Evolutionary conservation across 2,113 vertebrate species (phyloP).

Genomic region (Alethe castanea): DNA sequence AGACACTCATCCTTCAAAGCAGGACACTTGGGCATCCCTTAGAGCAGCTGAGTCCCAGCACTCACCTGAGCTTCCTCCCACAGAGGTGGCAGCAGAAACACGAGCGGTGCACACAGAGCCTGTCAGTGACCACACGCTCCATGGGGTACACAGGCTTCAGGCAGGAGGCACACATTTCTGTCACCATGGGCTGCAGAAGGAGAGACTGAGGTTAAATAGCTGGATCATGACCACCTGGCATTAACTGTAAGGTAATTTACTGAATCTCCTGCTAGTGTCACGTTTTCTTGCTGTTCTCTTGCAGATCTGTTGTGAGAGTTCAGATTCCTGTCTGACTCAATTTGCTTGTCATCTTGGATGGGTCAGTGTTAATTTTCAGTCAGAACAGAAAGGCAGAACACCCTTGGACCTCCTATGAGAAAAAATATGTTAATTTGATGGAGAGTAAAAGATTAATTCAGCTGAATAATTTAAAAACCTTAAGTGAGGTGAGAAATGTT

Average conservation of each 20-base stretch:
- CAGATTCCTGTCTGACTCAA: neutral
- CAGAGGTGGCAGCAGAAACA: slow-evolving; percentile 86
- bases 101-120: slow-evolving; percentile 73
- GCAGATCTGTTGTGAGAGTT: neutral
- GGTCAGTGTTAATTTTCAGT: neutral
- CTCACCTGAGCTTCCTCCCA: slow-evolving; percentile 83
- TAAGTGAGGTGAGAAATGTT: neutral
- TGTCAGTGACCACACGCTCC: slow-evolving; percentile 76
- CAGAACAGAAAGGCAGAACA: neutral
- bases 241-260: neutral
- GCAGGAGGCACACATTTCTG: slow-evolving; percentile 77
- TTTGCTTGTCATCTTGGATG: neutral
- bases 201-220: neutral
- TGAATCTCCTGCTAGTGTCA: neutral
- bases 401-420: neutral
- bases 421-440: neutral
- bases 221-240: neutral
- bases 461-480: neutral
- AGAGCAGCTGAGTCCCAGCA: neutral
- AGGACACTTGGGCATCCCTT: neutral
- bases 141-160: slow-evolving; percentile 75
- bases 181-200: slow-evolving; percentile 44
- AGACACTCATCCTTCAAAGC: no score
- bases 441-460: neutral
- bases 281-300: neutral